These are phyloP conservation scores for Melanogrammus aeglefinus DNA, from an alignment of 2,797 vertebrate species.

Conservation along the genomic window DNA sequence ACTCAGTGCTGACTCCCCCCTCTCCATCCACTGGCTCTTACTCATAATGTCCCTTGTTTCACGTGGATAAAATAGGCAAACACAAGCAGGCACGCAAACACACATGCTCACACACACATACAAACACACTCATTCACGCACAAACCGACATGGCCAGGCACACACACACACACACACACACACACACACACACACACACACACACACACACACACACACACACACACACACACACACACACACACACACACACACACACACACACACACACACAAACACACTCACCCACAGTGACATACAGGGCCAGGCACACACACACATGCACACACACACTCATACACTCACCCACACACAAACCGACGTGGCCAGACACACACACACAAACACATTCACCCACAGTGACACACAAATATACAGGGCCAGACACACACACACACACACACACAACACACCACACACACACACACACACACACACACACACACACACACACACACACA, in stretches of 20 bases:
- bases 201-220: constrained; percentile 7
- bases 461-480: neutral
- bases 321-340: neutral
- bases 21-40: neutral
- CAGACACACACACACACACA: neutral
- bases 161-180: neutral
- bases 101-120: neutral
- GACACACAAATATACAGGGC: neutral
- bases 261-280: constrained; percentile 1
- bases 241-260: too few relatives aligned
- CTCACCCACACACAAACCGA: too few relatives aligned
- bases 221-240: too few relatives aligned
- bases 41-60: constrained; percentile 5
- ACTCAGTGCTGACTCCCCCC: constrained; percentile 41
- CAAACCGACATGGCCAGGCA: neutral
- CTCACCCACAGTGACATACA: neutral
- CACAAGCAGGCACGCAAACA: neutral
- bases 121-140: neutral
- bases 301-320: neutral
- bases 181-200: constrained; percentile 6
- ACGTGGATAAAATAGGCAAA: neutral
- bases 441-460: constrained; percentile 7
- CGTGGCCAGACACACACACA: neutral
- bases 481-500: constrained; percentile 1
- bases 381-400: neutral